Base-by-base conservation (phyloP, 1,140 invertebrate genomes). In the Lordiphosa collinella region DNA sequence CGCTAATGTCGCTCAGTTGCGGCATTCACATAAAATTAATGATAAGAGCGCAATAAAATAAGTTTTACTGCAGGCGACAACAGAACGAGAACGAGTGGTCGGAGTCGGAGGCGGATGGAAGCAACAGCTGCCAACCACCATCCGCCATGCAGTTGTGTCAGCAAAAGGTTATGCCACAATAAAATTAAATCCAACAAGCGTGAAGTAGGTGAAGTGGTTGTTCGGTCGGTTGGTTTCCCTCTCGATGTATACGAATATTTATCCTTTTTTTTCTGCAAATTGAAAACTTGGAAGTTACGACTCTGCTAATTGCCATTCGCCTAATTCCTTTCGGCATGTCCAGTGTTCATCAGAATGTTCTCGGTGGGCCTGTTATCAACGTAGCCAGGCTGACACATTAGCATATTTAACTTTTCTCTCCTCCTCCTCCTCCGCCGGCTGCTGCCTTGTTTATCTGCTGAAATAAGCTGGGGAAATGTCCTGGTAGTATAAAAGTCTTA, bases 131-230 rank as follows among this genome's bases (percentile, higher is more conserved):
- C 38, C 14, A 31, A 18, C 53, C 41, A 44, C 43, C 16, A 63
- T 53, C 25, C 40, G 18, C 46, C 41, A 44, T 54, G 18, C 53
- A 56, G 64, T 55, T 59, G 64, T 66, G 63, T 67, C 63, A 67
- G 59, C 47, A 66, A 74, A 79, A 82, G 72, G 76, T 82, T 85
- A 85, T 82, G 78, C 72, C 79, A 78, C 79, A 84, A 85, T 84
- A 82, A 82, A 82, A 82, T 82, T 69, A 82, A 82, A 82, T 82
- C 78, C 78, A 82, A 84, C 79, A 78, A 84, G 76, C 76, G 78
- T 80, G 67, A 84, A 84, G 59, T 82, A 78, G 71, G 78, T 82
- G 62, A 78, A 72, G 56, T 64, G 41, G 54, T 67, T 60, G 41
- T 16, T 57, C 50, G 65, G 50, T 49, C 49, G 62, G 63, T 32